These are phyloP conservation scores for Pantherophis guttatus DNA, from an alignment of 2,113 vertebrate genomes.

Conservation along the genomic window DNA sequence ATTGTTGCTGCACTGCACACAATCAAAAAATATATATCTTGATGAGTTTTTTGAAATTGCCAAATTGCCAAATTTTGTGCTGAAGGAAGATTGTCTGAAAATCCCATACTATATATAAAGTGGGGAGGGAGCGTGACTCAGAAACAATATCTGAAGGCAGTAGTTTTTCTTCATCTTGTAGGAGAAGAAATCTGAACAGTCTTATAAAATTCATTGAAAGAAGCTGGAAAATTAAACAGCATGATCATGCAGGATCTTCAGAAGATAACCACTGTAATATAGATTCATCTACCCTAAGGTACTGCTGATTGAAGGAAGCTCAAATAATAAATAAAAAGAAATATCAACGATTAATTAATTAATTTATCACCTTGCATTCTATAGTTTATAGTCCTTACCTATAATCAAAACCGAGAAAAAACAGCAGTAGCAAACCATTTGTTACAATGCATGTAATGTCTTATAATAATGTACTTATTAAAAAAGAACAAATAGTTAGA, in stretches of 20 bases:
- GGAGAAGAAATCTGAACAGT: background rate
- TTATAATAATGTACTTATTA: background rate
- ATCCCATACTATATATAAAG: background rate
- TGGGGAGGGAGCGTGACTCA: background rate
- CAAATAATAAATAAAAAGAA: background rate
- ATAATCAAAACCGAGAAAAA: background rate
- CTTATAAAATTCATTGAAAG: background rate
- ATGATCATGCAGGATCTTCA: background rate
- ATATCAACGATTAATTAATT: background rate
- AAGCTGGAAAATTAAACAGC: background rate
- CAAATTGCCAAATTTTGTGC: background rate
- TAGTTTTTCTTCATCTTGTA: background rate
- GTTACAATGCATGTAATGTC: background rate
- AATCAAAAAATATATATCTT: background rate
- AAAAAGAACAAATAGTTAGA: constrained; percentile 24
- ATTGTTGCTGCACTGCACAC: background rate
- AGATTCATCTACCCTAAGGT: background rate
- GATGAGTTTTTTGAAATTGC: background rate
- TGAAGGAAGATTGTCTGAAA: background rate
- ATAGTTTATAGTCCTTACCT: background rate
- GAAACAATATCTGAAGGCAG: background rate
- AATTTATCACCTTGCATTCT: background rate
- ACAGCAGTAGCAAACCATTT: background rate
- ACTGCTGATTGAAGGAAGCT: background rate
- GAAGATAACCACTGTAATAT: background rate